These are phyloP conservation scores for Stomatorhinus ivindoensis DNA, from an alignment of 2,113 vertebrate genomes.

Conservation along the genomic window DNA sequence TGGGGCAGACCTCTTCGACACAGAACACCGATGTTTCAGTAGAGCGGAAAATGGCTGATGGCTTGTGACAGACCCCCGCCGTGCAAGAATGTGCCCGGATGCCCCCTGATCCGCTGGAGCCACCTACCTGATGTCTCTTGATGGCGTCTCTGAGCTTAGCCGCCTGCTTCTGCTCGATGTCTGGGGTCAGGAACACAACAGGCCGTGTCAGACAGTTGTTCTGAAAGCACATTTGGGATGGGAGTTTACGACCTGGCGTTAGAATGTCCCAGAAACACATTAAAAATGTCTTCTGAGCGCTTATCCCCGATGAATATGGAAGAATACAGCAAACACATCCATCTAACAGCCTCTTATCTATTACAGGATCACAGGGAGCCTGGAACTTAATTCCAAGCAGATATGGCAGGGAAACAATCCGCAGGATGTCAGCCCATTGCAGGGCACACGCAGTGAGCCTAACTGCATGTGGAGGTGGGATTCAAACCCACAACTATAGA, in stretches of 20 bases:
- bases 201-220: constrained; percentile 92
- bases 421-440: background rate
- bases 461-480: background rate
- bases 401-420: too few relatives aligned
- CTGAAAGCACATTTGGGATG: constrained; percentile 48
- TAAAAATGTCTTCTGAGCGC: background rate
- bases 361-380: background rate
- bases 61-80: background rate
- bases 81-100: background rate
- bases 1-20: background rate
- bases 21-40: background rate
- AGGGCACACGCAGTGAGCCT: background rate
- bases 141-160: constrained; percentile 93
- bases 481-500: background rate
- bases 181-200: constrained; percentile 83
- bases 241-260: background rate
- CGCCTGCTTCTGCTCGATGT: constrained; percentile 85
- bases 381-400: background rate
- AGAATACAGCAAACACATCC: background rate
- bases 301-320: background rate
- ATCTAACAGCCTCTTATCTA: background rate
- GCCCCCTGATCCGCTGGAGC: background rate
- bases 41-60: background rate
- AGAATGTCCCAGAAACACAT: background rate
- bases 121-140: constrained; percentile 88